phyloP scores from a whole-genome alignment of 2,888 invertebrate species.

The Folsomia manolachei region DNA sequence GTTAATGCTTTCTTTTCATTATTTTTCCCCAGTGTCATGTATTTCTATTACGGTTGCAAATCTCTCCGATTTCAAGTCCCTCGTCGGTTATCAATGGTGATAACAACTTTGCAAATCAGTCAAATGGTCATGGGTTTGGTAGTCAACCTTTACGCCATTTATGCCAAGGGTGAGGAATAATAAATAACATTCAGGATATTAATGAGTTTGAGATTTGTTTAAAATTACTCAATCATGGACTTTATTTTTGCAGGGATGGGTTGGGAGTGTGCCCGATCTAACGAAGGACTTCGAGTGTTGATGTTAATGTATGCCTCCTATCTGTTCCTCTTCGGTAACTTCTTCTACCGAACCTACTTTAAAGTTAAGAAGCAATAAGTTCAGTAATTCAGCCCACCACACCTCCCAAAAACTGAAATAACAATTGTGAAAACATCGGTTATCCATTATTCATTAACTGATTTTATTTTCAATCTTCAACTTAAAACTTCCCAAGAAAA shows the following conservation, averaged over 20 bases:
- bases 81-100: slow-evolving; percentile 67
- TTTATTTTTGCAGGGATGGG: slow-evolving; percentile 27
- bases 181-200: too few relatives aligned
- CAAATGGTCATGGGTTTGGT: slow-evolving; percentile 92
- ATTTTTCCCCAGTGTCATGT: slow-evolving; percentile 34
- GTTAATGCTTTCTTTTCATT: too few relatives aligned
- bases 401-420: too few relatives aligned
- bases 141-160: slow-evolving; percentile 76
- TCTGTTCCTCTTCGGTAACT: slow-evolving; percentile 85
- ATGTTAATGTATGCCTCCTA: slow-evolving; percentile 93
- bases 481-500: too few relatives aligned
- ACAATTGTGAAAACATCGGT: too few relatives aligned
- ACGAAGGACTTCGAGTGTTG: slow-evolving; percentile 65
- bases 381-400: too few relatives aligned
- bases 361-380: too few relatives aligned
- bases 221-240: too few relatives aligned
- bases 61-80: slow-evolving; percentile 38
- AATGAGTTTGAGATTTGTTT: too few relatives aligned
- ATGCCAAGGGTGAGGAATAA: slow-evolving; percentile 37
- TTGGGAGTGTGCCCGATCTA: slow-evolving; percentile 39
- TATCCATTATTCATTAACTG: too few relatives aligned
- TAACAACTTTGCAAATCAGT: slow-evolving; percentile 81
- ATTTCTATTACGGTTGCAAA: slow-evolving; percentile 42
- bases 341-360: slow-evolving; percentile 91
- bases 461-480: too few relatives aligned